Evolutionary conservation across 2,797 vertebrate genomes (phyloP), one percentile per base, ranked within the genome.

Genomic region (Phrynocephalus forsythii): DNA sequence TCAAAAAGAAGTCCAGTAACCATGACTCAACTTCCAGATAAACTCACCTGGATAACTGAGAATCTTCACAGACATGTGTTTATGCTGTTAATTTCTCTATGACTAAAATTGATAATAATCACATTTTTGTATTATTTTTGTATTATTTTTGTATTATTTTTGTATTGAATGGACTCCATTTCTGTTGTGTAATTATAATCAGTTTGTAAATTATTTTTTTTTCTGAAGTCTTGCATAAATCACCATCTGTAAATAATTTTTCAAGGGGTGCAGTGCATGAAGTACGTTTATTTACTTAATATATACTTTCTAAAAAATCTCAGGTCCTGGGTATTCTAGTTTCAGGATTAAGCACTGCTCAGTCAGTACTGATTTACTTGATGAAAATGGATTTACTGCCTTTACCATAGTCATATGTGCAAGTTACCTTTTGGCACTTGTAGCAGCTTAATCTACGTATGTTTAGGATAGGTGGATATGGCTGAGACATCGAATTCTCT

Each of bases 401-500:
- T 83, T 69, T 83, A 60, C 83, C 60, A 71, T 79, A 20, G 11
- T 77, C 24, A 11, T 6, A 13, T 26, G 10, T 52, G 20, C 68
- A 83, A 83, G 60, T 63, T 63, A 63, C 60, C 18, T 63, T 71
- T 50, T 72, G 22, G 33, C 78, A 52, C 44, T 78, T n/a, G 28
- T n/a, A 80, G 78, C 67, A 80, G 30, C 26, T 83, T 28, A 60
- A 63, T 79, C 48, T 26, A 79, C 60, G 26, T 38, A 44, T 81
- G n/a, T 75, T 75, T 76, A 11, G 48, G 26, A 26, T 76, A 69
- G 67, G 44, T 60, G 73, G 79, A 4, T 83, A 7, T 48, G n/a
- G 16, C 63, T 76, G 83, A 68, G 78, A 77, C 56, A 82, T 79
- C n/a, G 22, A 26, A 76, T 88, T 81, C 52, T 76, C 87, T 82